Conservation (phyloP, 2,888 invertebrate species). For the Amiota minor region DNA sequence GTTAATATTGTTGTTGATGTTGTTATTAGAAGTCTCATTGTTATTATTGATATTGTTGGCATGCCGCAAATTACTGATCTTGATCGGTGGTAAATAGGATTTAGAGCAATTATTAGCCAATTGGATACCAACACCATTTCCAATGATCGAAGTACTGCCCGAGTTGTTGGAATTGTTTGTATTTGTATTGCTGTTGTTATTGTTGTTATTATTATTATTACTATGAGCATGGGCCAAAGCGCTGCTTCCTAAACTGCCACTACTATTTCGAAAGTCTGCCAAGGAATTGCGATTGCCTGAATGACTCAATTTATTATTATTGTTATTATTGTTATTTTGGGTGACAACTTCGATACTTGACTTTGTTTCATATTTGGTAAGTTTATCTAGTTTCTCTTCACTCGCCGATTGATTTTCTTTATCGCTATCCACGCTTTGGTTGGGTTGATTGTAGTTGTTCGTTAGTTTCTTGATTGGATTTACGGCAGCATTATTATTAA, state of each 20-base stretch:
- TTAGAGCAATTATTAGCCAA: conserved; percentile 29
- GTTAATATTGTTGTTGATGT: conserved; percentile 51
- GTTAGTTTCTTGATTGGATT: conserved; percentile 17
- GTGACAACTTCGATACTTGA: conserved; percentile 38
- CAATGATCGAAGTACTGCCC: conserved; percentile 41
- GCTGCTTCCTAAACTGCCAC: conserved; percentile 6
- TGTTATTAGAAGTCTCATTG: conserved; percentile 57
- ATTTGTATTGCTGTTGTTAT: conserved; percentile 11
- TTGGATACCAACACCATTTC: no score
- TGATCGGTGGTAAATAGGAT: no score
- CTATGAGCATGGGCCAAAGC: conserved; percentile 39
- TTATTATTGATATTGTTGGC: conserved; percentile 52
- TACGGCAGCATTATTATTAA: conserved; percentile 24
- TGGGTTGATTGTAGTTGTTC: conserved; percentile 24
- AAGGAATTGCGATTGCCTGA: conserved; percentile 66
- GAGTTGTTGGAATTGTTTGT: conserved; percentile 46
- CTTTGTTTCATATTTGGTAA: conserved; percentile 65
- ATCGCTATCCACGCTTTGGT: conserved; percentile 78
- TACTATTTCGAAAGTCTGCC: conserved; percentile 64
- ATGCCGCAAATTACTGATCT: conserved; percentile 43
- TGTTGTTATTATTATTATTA: conserved; percentile 48
- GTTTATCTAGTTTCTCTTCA: conserved; percentile 74
- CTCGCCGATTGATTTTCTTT: conserved; percentile 81
- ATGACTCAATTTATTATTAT: conserved; percentile 16
- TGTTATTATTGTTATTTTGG: conserved; percentile 23